phyloP scores from a whole-genome alignment of 1,140 invertebrate species.

The Thrips palmi region DNA sequence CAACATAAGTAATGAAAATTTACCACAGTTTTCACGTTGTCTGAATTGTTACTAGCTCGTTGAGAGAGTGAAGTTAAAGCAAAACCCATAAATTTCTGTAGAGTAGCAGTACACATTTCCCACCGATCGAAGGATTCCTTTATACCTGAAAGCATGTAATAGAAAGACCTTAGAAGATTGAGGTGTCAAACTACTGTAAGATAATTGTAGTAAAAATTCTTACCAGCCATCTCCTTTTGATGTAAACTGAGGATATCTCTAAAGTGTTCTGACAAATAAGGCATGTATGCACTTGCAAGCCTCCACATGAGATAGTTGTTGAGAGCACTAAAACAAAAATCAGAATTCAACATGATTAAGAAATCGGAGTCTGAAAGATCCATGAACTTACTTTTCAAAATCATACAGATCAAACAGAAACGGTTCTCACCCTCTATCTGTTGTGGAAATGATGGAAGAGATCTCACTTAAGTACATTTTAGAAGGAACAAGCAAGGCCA shows the following conservation, averaged over 20 bases:
- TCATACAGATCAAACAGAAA: conserved; percentile 1
- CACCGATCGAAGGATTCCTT: conserved; percentile 28
- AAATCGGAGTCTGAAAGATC: conserved; percentile 5
- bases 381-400: not conserved
- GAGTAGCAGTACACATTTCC: conserved; percentile 33
- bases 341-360: conserved; percentile 8
- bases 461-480: conserved; percentile 31
- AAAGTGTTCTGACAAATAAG: conserved; percentile 34
- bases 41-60: conserved; percentile 13
- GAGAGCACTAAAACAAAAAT: conserved; percentile 24
- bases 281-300: conserved; percentile 31
- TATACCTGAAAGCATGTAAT: conserved; percentile 21
- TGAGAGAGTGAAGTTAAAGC: conserved; percentile 32
- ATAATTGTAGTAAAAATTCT: conserved; percentile 4
- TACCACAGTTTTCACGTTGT: conserved; percentile 14
- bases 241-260: conserved; percentile 30
- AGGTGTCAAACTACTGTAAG: conserved; percentile 7
- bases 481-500: conserved; percentile 32
- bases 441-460: conserved; percentile 31
- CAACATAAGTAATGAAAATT: conserved; percentile 13
- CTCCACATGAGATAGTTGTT: conserved; percentile 44
- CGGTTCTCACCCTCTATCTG: conserved; percentile 27
- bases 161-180: conserved; percentile 3
- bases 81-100: conserved; percentile 31
- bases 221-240: conserved; percentile 29